Evolutionary conservation across 2,113 vertebrate species (phyloP).

Genomic region (Microtus oregoni): DNA sequence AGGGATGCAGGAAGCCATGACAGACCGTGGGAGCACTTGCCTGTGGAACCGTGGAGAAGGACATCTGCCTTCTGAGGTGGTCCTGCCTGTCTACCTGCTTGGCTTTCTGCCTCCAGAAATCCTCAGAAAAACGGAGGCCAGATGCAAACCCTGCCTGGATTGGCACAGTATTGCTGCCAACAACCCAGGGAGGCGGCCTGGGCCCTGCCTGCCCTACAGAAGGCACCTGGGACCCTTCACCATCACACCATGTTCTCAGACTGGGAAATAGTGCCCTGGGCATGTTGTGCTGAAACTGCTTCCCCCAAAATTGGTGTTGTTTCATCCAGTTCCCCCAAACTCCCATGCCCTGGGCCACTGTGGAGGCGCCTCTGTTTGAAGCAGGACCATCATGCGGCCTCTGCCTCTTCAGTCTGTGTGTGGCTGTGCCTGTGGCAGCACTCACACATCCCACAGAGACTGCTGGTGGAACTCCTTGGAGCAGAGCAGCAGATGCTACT

Average conservation of each 20-base stretch:
- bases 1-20: slow-evolving; percentile 81
- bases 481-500: not conserved
- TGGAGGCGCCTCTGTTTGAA: slow-evolving; percentile 10
- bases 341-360: slow-evolving; percentile 25
- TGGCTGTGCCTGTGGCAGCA: not conserved
- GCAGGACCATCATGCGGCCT: not conserved
- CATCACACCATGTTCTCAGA: slow-evolving; percentile 22
- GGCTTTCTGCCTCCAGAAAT: not conserved
- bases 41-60: not conserved
- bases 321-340: slow-evolving; percentile 8
- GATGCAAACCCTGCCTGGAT: not conserved
- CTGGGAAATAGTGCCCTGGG: slow-evolving; percentile 57
- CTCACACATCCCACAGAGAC: not conserved
- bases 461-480: not conserved
- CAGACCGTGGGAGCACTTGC: not conserved
- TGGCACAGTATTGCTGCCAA: not conserved
- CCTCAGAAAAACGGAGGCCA: not conserved
- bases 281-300: slow-evolving; percentile 57
- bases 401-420: not conserved
- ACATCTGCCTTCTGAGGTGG: not conserved
- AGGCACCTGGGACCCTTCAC: slow-evolving; percentile 51
- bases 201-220: not conserved
- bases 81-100: not conserved
- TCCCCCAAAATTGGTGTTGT: not conserved
- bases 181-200: fast-evolving